Conservation (phyloP, 2,113 vertebrate genomes). For the Emberiza fucata region DNA sequence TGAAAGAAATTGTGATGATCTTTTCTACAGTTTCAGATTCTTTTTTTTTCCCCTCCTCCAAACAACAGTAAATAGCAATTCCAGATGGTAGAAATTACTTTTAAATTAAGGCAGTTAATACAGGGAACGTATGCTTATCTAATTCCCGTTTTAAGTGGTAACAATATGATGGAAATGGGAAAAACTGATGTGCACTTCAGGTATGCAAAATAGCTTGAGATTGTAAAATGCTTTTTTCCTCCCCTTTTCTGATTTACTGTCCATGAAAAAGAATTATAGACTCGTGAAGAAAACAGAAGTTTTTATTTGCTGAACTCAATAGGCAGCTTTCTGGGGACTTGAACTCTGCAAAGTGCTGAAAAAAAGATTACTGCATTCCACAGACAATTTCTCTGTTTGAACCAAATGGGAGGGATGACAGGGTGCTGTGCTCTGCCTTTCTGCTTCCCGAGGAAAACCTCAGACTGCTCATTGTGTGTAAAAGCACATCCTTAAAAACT, state of each 20-base stretch:
- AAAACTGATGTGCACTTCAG: slow-evolving; percentile 47
- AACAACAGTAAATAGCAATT: slow-evolving; percentile 34
- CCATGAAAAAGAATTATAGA: slow-evolving; percentile 67
- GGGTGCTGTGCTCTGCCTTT: neutral
- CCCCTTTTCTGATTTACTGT: slow-evolving; percentile 61
- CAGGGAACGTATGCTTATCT: slow-evolving; percentile 48
- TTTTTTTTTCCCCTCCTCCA: neutral
- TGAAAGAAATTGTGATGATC: slow-evolving; percentile 37
- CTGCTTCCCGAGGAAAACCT: neutral
- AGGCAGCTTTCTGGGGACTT: slow-evolving; percentile 49
- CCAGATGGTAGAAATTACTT: slow-evolving; percentile 56
- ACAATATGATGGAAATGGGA: slow-evolving; percentile 27
- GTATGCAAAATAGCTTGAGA: slow-evolving; percentile 63
- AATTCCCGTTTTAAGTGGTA: slow-evolving; percentile 18
- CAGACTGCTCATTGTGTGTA: neutral
- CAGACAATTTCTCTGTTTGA: slow-evolving; percentile 36
- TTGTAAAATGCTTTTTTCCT: slow-evolving; percentile 14
- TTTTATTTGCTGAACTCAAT: slow-evolving; percentile 67
- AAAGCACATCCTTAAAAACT: neutral
- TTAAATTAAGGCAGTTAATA: slow-evolving; percentile 48
- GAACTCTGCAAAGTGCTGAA: slow-evolving; percentile 62
- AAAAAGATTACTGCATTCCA: slow-evolving; percentile 62
- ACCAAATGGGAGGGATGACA: slow-evolving; percentile 34
- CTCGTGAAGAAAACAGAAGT: slow-evolving; percentile 41
- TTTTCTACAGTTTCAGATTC: slow-evolving; percentile 35